Evolutionary conservation across 2,113 vertebrate genomes (phyloP).

Genomic region (Neofelis nebulosa): DNA sequence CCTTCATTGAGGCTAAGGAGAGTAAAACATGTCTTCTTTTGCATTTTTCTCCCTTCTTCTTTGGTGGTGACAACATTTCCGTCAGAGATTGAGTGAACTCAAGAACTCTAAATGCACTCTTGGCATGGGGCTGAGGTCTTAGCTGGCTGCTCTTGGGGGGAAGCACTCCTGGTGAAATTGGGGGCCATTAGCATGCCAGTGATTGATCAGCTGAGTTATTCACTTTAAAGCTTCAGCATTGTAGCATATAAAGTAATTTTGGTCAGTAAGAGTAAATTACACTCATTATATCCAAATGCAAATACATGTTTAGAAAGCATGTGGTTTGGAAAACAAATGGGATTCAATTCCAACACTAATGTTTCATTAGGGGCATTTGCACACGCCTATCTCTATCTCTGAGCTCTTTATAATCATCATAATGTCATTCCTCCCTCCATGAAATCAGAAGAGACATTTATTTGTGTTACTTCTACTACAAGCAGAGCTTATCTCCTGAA

Average conservation of each 20-base stretch:
- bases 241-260: slow-evolving; percentile 72
- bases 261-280: slow-evolving; percentile 63
- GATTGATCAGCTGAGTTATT: slow-evolving; percentile 57
- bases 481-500: neutral
- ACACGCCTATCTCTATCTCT: slow-evolving; percentile 39
- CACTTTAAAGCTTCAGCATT: slow-evolving; percentile 68
- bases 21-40: neutral
- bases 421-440: neutral
- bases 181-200: slow-evolving; percentile 21
- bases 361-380: neutral
- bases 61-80: slow-evolving; percentile 2
- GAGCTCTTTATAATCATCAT: neutral
- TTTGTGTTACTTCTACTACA: neutral
- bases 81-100: neutral
- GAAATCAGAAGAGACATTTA: slow-evolving; percentile 4
- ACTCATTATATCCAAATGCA: slow-evolving; percentile 62
- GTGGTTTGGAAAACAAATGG: slow-evolving; percentile 67
- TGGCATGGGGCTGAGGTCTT: neutral
- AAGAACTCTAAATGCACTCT: neutral
- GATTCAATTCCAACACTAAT: neutral
- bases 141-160: neutral
- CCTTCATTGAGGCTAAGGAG: neutral
- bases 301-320: slow-evolving; percentile 65
- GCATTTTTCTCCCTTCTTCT: neutral
- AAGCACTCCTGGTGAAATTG: slow-evolving; percentile 19